A percentile compares a stretch with the other conserved stretches of the same genome.
Evolutionary conservation across 2,888 invertebrate genomes (phyloP).

Genomic region (Parochlus steinenii): DNA sequence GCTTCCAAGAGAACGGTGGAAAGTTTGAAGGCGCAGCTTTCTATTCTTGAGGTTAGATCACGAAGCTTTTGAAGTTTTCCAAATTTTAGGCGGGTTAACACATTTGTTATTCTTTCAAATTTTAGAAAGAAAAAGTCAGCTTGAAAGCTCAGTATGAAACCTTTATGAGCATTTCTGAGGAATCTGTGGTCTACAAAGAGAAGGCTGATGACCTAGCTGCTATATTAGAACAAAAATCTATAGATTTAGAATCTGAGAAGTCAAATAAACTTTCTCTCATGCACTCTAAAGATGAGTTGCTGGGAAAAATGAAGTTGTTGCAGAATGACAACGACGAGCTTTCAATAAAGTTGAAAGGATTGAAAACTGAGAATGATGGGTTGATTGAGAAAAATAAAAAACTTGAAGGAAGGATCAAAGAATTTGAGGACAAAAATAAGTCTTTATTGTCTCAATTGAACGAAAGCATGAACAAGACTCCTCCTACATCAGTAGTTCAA

Average conservation of each 20-base stretch:
- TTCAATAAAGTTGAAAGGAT: conserved; percentile 3
- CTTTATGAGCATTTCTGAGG: background rate
- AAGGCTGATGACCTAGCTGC: background rate
- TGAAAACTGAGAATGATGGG: conserved; percentile 5
- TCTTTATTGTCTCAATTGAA: conserved; percentile 1
- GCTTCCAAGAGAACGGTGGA: conserved; percentile 3
- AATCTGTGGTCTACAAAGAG: conserved; percentile 1
- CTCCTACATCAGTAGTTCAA: background rate
- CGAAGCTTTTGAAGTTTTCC: too few relatives aligned
- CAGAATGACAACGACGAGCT: conserved; percentile 9
- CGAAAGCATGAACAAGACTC: conserved; percentile 1
- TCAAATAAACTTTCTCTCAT: background rate
- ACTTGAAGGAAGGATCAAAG: conserved; percentile 4
- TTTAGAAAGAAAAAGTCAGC: conserved; percentile 5
- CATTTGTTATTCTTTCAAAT: too few relatives aligned
- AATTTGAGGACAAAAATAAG: conserved; percentile 6
- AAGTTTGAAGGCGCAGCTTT: background rate
- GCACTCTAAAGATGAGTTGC: conserved; percentile 5
- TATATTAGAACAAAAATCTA: background rate
- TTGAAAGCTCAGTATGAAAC: conserved; percentile 1
- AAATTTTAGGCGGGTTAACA: too few relatives aligned
- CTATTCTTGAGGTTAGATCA: conserved; percentile 1
- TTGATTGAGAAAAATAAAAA: conserved; percentile 8
- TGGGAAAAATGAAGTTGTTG: conserved; percentile 6
- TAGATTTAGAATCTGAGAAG: conserved; percentile 2